Evolutionary conservation across 1,140 invertebrate genomes (phyloP).

Genomic region (Rhynchophorus ferrugineus): DNA sequence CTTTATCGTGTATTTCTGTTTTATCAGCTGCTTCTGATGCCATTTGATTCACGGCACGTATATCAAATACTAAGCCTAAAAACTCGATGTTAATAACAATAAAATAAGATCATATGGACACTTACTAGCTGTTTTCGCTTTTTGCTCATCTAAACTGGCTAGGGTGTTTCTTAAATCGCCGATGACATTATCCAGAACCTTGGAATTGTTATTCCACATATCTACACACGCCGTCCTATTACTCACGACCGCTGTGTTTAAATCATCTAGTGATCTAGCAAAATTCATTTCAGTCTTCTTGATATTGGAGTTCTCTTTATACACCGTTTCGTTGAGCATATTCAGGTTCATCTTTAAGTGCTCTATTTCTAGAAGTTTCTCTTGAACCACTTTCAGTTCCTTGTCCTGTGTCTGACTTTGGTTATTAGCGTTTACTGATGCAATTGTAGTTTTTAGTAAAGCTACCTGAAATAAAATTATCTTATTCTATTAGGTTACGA

Average conservation of each 20-base stretch:
- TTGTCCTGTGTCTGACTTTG: too few relatives aligned
- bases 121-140: slow-evolving; percentile 21
- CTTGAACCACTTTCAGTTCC: slow-evolving; percentile 6
- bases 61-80: slow-evolving; percentile 29
- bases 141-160: slow-evolving; percentile 35
- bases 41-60: slow-evolving; percentile 31
- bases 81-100: background rate
- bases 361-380: slow-evolving; percentile 16
- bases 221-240: slow-evolving; percentile 36
- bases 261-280: slow-evolving; percentile 54
- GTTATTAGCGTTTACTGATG: too few relatives aligned
- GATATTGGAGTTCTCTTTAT: slow-evolving; percentile 47
- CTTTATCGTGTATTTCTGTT: slow-evolving; percentile 30
- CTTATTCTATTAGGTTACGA: too few relatives aligned
- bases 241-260: slow-evolving; percentile 47
- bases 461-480: too few relatives aligned
- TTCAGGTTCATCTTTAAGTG: slow-evolving; percentile 51
- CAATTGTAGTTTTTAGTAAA: too few relatives aligned
- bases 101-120: background rate
- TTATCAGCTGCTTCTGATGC: slow-evolving; percentile 31
- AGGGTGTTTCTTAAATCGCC: slow-evolving; percentile 39
- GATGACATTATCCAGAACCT: slow-evolving; percentile 36
- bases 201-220: slow-evolving; percentile 39
- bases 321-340: slow-evolving; percentile 47
- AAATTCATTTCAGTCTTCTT: slow-evolving; percentile 49